Base-by-base conservation (phyloP, 1,140 invertebrate genomes). In the Pantala flavescens region DNA sequence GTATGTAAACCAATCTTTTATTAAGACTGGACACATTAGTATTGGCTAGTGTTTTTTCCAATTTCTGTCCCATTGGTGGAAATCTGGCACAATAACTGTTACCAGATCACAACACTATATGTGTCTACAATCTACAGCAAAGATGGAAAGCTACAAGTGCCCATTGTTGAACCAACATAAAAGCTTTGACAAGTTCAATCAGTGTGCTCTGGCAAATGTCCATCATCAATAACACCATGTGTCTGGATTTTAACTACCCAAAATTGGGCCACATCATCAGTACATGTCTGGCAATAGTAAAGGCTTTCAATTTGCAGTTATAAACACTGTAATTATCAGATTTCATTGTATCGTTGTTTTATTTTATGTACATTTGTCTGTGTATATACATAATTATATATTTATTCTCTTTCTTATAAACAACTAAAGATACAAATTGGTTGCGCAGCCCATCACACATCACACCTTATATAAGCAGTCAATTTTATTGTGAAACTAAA, bases 1-100 rank as follows among this genome's bases (percentile, higher is more conserved):
- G 43, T 75, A 75, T 75, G 71, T 75, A 72, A 74, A 75, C 76
- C 74, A 73, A 76, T 71, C 73, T 76, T 71, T 76, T 76, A 73
- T 23, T 75, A 71, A 77, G 72, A 76, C 55, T 77, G 75, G 74
- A 77, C 75, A 75, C 75, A 77, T 75, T 63, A 63, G 49, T 63
- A 63, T 63, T 74, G 76, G 75, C 76, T 75, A 76, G 36, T 75
- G 43, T 75, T 74, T 75, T 75, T 43, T 36, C 63, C 72, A 63
- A 63, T 3, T 63, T 63, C 49, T 63, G 49, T 63, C 49, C 49
- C 49, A 19, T 63, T 63, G 16, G 49, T 63, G 49, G 49, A 63
- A 19, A 63, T 63, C 49, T 63, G 49, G 49, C 49, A 63, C 49
- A 63, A 63, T 63, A 63, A 63, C 49, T 71, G 72, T 43, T 74